These are phyloP conservation scores for Euura lappo DNA, from an alignment of 1,140 invertebrate genomes.

Conservation along the genomic window DNA sequence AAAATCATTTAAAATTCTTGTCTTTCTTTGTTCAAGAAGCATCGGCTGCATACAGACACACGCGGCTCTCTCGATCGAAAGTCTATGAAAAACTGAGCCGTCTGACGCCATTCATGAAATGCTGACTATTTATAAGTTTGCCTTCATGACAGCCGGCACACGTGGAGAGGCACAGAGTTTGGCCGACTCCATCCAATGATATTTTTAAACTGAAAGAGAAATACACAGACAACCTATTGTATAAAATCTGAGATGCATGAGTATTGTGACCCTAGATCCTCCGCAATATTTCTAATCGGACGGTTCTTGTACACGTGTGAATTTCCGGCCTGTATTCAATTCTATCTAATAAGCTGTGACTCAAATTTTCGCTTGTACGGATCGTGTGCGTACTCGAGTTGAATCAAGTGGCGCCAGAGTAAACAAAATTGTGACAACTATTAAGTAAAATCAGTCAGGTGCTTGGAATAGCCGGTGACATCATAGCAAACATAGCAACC, in stretches of 20 bases:
- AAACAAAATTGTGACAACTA: not conserved
- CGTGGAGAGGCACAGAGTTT: not conserved
- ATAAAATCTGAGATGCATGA: too few relatives aligned
- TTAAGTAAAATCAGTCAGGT: conserved; percentile 3
- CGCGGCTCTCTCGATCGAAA: not conserved
- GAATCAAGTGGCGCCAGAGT: not conserved
- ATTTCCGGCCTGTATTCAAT: too few relatives aligned
- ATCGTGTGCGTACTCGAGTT: too few relatives aligned
- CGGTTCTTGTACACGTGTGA: too few relatives aligned
- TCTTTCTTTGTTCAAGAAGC: too few relatives aligned
- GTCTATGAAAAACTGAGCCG: not conserved
- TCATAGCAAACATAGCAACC: conserved; percentile 12
- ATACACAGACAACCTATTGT: not conserved
- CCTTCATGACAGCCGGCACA: not conserved
- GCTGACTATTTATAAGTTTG: not conserved
- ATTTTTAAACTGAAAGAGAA: not conserved
- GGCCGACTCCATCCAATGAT: not conserved
- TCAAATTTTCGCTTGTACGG: too few relatives aligned
- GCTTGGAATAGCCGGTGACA: conserved; percentile 15
- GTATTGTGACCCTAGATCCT: too few relatives aligned
- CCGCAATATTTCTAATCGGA: too few relatives aligned
- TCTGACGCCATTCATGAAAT: not conserved
- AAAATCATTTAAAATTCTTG: too few relatives aligned
- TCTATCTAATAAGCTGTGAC: too few relatives aligned
- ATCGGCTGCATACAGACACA: too few relatives aligned